phyloP scores from a whole-genome alignment of 1,140 invertebrate genomes.

The Zaprionus lachaisei region DNA sequence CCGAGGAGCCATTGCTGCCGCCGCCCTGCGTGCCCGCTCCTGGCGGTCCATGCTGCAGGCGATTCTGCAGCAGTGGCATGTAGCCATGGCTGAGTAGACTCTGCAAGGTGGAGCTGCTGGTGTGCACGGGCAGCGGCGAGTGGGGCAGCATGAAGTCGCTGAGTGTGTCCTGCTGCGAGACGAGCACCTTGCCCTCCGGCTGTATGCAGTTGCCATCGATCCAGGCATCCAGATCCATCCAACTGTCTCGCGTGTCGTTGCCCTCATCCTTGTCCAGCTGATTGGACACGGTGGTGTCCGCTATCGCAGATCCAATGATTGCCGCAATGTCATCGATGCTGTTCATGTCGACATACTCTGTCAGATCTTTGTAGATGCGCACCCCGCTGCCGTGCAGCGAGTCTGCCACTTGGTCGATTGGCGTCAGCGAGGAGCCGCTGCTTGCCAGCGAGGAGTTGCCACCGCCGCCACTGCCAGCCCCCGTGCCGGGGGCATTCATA shows the following conservation, averaged over 20 bases:
- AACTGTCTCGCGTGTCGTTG: constrained; percentile 88
- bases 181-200: constrained; percentile 87
- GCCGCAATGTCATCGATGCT: constrained; percentile 93
- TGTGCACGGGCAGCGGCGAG: constrained; percentile 86
- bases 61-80: constrained; percentile 90
- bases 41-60: constrained; percentile 90
- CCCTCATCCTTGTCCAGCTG: constrained; percentile 88
- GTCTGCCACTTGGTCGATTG: constrained; percentile 84
- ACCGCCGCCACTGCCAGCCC: constrained; percentile 10
- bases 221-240: constrained; percentile 94
- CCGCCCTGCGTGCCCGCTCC: constrained; percentile 1
- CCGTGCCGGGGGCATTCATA: constrained; percentile 66
- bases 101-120: constrained; percentile 88
- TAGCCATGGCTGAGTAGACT: constrained; percentile 91
- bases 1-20: constrained; percentile 14
- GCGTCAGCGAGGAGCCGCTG: constrained; percentile 60
- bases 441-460: constrained; percentile 31
- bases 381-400: constrained; percentile 84
- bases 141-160: constrained; percentile 88
- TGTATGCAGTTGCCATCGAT: constrained; percentile 90
- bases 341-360: constrained; percentile 88
- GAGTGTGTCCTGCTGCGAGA: constrained; percentile 87
- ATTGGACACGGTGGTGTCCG: constrained; percentile 92
- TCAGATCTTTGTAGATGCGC: constrained; percentile 82
- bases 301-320: constrained; percentile 95